A percentile compares a stretch with the other conserved stretches of the same genome.
phyloP scores from a whole-genome alignment of 1,140 invertebrate genomes.

The Calycopis cecrops region DNA sequence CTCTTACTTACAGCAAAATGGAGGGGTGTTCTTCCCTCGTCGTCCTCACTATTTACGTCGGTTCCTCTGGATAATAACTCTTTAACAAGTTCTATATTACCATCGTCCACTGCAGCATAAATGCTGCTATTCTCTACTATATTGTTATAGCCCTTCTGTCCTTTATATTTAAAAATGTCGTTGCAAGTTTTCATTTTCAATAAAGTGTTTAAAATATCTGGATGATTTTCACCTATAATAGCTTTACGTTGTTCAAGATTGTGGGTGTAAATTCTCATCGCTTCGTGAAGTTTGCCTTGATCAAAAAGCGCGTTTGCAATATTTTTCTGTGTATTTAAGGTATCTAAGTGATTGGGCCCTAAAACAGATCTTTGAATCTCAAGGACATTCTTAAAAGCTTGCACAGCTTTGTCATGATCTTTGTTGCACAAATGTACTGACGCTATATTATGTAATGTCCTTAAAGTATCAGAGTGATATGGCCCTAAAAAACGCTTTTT shows the following conservation, averaged over 20 bases:
- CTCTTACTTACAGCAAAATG: conserved; percentile 5
- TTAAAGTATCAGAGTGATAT: conserved; percentile 7
- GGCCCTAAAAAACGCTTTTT: conserved; percentile 7
- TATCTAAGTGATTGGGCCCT: conserved; percentile 2
- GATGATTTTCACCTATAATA: background rate
- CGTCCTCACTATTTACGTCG: background rate
- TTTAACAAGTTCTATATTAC: background rate
- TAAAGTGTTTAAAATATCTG: background rate
- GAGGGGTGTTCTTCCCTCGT: conserved; percentile 7
- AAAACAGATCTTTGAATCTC: conserved; percentile 5
- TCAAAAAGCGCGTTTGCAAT: background rate
- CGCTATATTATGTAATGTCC: conserved; percentile 3
- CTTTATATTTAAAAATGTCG: background rate
- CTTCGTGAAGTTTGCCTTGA: background rate
- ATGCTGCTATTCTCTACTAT: background rate
- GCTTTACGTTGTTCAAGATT: background rate
- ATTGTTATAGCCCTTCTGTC: background rate
- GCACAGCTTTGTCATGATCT: background rate
- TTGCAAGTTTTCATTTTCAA: background rate
- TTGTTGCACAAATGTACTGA: background rate
- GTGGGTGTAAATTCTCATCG: background rate
- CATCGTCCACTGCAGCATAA: background rate
- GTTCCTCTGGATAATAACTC: background rate
- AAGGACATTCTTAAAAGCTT: conserved; percentile 5
- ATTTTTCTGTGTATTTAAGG: background rate